A percentile compares a stretch with the other conserved stretches of the same genome.
These are phyloP conservation scores for Lamellibrachia columna DNA, from an alignment of 2,888 invertebrate species.

Conservation along the genomic window DNA sequence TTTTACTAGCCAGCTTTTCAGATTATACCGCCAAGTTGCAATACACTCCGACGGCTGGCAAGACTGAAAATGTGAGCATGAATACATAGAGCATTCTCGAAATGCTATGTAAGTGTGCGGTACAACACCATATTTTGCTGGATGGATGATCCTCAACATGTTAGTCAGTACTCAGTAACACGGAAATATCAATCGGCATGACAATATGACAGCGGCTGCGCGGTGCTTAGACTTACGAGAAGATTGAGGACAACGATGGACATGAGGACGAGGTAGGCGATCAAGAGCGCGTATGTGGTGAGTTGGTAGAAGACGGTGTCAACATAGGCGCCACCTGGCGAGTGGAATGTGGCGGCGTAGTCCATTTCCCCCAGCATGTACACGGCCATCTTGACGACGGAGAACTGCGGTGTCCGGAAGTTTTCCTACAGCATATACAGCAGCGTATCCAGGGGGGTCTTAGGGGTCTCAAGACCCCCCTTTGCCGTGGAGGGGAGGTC, in stretches of 20 bases:
- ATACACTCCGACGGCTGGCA: no score
- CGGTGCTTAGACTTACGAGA: slow-evolving; percentile 73
- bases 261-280: slow-evolving; percentile 88
- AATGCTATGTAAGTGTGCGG: neutral
- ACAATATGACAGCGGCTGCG: neutral
- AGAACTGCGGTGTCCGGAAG: slow-evolving; percentile 51
- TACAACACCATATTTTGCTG: neutral
- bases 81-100: neutral
- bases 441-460: neutral
- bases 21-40: no score
- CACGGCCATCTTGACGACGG: slow-evolving; percentile 78
- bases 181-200: neutral
- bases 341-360: slow-evolving; percentile 75
- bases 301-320: slow-evolving; percentile 66
- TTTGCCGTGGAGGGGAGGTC: no score
- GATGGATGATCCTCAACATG: neutral
- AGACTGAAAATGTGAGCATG: no score
- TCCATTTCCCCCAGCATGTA: slow-evolving; percentile 94
- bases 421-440: slow-evolving; percentile 45
- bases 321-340: neutral
- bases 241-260: slow-evolving; percentile 91
- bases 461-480: neutral
- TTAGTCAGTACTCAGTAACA: neutral
- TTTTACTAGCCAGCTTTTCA: no score
- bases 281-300: slow-evolving; percentile 80